phyloP scores from a whole-genome alignment of 2,113 vertebrate species.

The Promerops cafer region DNA sequence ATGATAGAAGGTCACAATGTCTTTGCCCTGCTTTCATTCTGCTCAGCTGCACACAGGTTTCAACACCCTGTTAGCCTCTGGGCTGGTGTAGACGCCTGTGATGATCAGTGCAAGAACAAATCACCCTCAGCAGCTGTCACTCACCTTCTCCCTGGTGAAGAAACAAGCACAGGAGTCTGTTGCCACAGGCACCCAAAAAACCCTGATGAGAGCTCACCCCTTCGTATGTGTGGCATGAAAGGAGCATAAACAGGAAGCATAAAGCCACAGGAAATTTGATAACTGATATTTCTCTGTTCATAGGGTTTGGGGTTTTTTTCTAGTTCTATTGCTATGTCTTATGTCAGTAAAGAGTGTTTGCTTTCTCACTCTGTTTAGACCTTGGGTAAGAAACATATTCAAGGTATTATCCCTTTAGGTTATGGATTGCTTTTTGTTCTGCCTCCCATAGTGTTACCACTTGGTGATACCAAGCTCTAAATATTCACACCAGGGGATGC shows the following conservation, averaged over 20 bases:
- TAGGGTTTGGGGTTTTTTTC: neutral
- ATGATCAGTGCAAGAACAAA: neutral
- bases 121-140: neutral
- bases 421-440: neutral
- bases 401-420: neutral
- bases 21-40: neutral
- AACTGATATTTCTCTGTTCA: neutral
- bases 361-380: neutral
- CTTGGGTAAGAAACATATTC: neutral
- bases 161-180: neutral
- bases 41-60: neutral
- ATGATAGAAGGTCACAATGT: neutral
- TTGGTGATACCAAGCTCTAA: neutral
- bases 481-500: neutral
- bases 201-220: neutral
- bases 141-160: neutral
- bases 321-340: neutral
- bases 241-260: constrained; percentile 44
- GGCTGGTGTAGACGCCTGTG: accelerated
- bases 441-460: accelerated
- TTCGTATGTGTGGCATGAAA: neutral
- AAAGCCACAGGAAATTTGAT: constrained; percentile 39
- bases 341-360: neutral
- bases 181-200: neutral
- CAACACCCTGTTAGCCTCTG: neutral